These are phyloP conservation scores for Paratrypauchen microcephalus DNA, from an alignment of 2,797 vertebrate genomes.

Conservation along the genomic window DNA sequence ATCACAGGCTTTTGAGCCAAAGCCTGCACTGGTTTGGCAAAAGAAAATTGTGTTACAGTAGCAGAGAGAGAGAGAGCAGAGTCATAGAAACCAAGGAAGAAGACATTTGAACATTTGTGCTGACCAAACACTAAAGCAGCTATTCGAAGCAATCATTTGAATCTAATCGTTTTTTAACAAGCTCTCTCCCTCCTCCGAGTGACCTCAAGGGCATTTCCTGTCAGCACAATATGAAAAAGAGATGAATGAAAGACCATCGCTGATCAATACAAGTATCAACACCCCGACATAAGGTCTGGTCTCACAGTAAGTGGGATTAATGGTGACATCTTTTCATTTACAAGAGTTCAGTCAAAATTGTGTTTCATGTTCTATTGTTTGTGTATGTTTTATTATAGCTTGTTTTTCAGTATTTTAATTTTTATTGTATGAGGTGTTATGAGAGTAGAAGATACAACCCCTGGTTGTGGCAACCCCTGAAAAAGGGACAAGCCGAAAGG, in stretches of 20 bases:
- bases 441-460: too few species aligned
- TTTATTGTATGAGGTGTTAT: neutral
- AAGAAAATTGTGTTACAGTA: conserved; percentile 19
- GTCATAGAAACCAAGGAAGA: neutral
- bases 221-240: neutral
- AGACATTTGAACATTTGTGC: neutral
- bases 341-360: neutral
- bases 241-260: neutral
- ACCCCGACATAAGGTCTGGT: conserved; percentile 7
- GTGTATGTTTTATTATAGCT: neutral
- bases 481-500: too few species aligned
- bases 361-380: neutral
- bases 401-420: neutral
- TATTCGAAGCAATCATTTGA: neutral
- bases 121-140: conserved; percentile 1
- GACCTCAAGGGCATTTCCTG: neutral
- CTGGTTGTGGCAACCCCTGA: too few species aligned
- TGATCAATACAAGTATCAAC: conserved; percentile 21
- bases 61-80: neutral
- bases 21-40: conserved; percentile 26
- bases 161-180: neutral
- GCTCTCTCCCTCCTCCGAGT: neutral
- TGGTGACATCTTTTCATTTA: conserved; percentile 12
- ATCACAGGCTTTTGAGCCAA: conserved; percentile 40
- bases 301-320: neutral